These are phyloP conservation scores for Idris sp. DNA, from an alignment of 1,140 invertebrate species.

Conservation along the genomic window DNA sequence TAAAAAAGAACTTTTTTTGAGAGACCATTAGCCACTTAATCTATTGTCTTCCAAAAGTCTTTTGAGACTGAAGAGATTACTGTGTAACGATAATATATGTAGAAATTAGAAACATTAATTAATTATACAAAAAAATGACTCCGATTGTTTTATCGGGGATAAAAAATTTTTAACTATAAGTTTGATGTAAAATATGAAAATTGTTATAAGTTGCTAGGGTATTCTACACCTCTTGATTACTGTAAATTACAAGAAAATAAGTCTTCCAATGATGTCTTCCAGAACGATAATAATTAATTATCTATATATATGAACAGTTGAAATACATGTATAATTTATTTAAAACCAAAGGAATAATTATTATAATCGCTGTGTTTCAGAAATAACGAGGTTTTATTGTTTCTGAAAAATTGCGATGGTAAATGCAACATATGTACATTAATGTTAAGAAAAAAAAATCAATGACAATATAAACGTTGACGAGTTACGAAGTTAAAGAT, in stretches of 20 bases:
- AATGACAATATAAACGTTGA: slow-evolving; percentile 53
- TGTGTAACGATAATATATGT: slow-evolving; percentile 42
- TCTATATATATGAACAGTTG: slow-evolving; percentile 26
- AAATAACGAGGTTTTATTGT: neutral
- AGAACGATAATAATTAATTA: slow-evolving; percentile 37
- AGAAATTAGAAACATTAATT: slow-evolving; percentile 35
- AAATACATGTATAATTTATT: slow-evolving; percentile 55
- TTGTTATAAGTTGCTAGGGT: no score
- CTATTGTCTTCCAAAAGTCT: slow-evolving; percentile 42
- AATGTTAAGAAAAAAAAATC: slow-evolving; percentile 55
- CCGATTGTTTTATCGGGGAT: no score
- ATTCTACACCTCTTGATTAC: slow-evolving; percentile 31
- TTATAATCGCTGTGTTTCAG: slow-evolving; percentile 12
- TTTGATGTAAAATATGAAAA: no score
- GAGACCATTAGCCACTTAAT: slow-evolving; percentile 21
- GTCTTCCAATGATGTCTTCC: slow-evolving; percentile 61
- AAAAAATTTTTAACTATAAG: no score
- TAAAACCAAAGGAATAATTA: slow-evolving; percentile 3
- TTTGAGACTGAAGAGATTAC: slow-evolving; percentile 22
- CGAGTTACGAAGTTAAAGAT: slow-evolving; percentile 48
- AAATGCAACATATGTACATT: slow-evolving; percentile 53
- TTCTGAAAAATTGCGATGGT: slow-evolving; percentile 3
- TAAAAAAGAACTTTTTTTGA: slow-evolving; percentile 16
- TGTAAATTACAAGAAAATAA: slow-evolving; percentile 39
- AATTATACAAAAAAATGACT: no score